These are phyloP conservation scores for Piprites chloris DNA, from an alignment of 2,113 vertebrate species.

Conservation along the genomic window DNA sequence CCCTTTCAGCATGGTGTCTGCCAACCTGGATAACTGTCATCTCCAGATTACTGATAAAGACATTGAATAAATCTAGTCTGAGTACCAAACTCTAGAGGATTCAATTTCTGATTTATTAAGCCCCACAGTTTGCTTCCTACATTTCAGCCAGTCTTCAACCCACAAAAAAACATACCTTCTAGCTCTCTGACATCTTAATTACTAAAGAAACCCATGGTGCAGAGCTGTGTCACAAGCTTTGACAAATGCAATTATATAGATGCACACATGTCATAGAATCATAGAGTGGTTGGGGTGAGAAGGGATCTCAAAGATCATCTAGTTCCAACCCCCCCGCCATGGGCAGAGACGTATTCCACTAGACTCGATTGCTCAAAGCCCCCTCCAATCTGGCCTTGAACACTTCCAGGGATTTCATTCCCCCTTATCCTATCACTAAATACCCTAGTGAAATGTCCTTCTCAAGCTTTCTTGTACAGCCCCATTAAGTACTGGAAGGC, in stretches of 20 bases:
- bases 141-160: neutral
- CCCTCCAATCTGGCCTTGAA: neutral
- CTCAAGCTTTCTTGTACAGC: neutral
- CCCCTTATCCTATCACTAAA: neutral
- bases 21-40: neutral
- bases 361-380: neutral
- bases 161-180: neutral
- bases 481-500: neutral
- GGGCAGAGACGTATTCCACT: neutral
- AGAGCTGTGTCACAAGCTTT: neutral
- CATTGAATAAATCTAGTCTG: neutral
- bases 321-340: neutral
- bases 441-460: neutral
- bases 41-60: neutral
- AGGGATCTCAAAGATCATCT: neutral
- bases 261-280: neutral
- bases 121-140: neutral
- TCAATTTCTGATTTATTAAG: neutral
- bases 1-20: neutral
- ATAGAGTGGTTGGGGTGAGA: neutral
- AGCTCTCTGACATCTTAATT: neutral
- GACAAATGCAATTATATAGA: neutral
- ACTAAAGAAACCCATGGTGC: neutral
- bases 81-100: neutral
- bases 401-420: neutral